Evolutionary conservation across 2,888 invertebrate species (phyloP), one percentile per base, ranked within the genome.

Genomic region (Dicranocentrus wangi): DNA sequence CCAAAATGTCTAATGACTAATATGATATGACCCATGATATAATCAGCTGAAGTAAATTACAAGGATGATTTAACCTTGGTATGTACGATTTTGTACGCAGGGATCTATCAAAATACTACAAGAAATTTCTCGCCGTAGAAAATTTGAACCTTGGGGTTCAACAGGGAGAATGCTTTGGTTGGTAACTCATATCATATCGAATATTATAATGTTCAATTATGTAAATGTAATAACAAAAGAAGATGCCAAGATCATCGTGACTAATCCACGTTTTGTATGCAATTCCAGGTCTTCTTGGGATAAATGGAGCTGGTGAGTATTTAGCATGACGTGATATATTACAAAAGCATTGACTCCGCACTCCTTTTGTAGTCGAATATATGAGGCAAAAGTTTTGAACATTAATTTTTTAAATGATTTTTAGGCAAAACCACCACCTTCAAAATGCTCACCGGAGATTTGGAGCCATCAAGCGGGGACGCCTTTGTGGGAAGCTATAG

Each of bases 351-450:
- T n/a, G n/a, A n/a, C n/a, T n/a, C n/a, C n/a, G n/a, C n/a, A n/a
- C n/a, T n/a, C n/a, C n/a, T n/a, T n/a, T n/a, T n/a, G n/a, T n/a
- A n/a, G n/a, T n/a, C n/a, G n/a, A n/a, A n/a, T n/a, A n/a, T n/a
- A n/a, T n/a, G n/a, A n/a, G n/a, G n/a, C n/a, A n/a, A n/a, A n/a
- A 13, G 39, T 39, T 39, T 13, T 39, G 39, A 13, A 39, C 13
- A 39, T 8, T 32, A 27, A 61, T 61, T 32, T 53, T 53, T 17
- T 32, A 53, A 21, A 23, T 55, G 1, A 21, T 15, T n/a, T 55
- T 32, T 47, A 75, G 95, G 95, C 0, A 96, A 95, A 89, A 95
- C 95, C 0, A 93, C 93, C 0, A 96, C 96, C 0, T 97, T 97
- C 88, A 94, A 76, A 25, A 91, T 91, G 90, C 87, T 91, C 68